Evolutionary conservation across 2,113 vertebrate genomes (phyloP).

Genomic region (Pycnonotus jocosus): DNA sequence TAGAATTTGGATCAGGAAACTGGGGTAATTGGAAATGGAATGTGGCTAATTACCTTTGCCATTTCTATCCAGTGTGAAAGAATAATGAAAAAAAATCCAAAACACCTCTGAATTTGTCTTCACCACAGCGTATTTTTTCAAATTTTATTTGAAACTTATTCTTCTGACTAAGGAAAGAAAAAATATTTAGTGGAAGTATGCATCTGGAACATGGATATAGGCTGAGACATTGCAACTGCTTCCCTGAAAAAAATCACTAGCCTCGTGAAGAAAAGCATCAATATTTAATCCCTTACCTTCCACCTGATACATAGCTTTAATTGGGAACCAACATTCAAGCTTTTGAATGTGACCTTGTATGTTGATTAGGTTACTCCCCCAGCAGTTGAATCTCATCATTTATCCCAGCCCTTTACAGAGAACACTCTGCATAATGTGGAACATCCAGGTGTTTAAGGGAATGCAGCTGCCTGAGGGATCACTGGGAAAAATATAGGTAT

Average conservation of each 20-base stretch:
- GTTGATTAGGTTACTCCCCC: slow-evolving; percentile 10
- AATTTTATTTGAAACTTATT: neutral
- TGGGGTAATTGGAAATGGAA: neutral
- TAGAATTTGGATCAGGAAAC: neutral
- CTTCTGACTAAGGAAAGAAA: neutral
- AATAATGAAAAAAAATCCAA: neutral
- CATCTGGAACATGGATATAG: neutral
- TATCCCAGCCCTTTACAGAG: neutral
- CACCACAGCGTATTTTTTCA: neutral
- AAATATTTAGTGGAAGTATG: neutral
- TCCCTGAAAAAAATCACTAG: neutral
- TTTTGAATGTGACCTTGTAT: slow-evolving; percentile 45
- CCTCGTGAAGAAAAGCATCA: neutral
- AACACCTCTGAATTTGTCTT: neutral
- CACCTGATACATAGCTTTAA: neutral
- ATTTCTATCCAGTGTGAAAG: neutral
- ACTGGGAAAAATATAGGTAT: neutral
- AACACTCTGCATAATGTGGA: neutral
- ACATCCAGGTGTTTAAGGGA: neutral
- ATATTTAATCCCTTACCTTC: slow-evolving; percentile 11
- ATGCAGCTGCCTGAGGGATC: neutral
- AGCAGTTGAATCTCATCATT: neutral
- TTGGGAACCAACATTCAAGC: neutral
- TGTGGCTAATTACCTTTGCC: no score
- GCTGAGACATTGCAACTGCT: neutral